Base-by-base conservation (phyloP, 1,140 invertebrate species). In the Heliothis subflexa region DNA sequence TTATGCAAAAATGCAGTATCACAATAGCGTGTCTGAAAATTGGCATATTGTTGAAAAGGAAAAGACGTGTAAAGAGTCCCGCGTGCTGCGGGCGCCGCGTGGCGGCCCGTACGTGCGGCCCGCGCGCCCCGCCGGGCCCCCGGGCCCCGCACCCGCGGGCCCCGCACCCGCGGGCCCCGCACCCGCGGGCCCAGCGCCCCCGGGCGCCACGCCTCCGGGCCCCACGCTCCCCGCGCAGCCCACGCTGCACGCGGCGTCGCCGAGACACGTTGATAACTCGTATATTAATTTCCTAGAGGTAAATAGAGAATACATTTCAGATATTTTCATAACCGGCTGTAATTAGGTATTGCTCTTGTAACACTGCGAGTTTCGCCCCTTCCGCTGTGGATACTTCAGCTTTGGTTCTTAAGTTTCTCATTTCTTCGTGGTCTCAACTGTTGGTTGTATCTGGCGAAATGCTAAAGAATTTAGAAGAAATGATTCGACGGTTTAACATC, bases 221-320 rank as follows among this genome's bases (percentile, higher is more conserved):
- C 33, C 10, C 18, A 13, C 13, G 59, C 28, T 40, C 25, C 59
- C 59, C 4, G 25, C 64, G 18, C 64, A 68, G 18, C 64, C 64
- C 64, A 21, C 64, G 12, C 64, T 50, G 64, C 64, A 50, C 40
- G 64, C 64, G 18, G 45, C 64, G 47, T 50, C 64, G n/a, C 64
- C 64, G 64, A 49, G 64, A 68, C 64, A 68, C 64, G 14, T 68
- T 50, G 64, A 68, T 68, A 68, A 68, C 64, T 68, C 64, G 64
- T 68, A 68, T 68, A 68, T 68, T 68, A 68, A 68, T 68, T 68
- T 68, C 64, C 33, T 68, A 49, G 64, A 68, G 64, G 64, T 68
- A 68, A 68, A 68, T 50, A 49, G 18, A 10, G 25, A 25, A 62
- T 14, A 2, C 59, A 62, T 62, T 50, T 64, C 33, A 64, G 28